phyloP scores from a whole-genome alignment of 2,113 vertebrate genomes.

The Pseudolaguvia tuberculata region DNA sequence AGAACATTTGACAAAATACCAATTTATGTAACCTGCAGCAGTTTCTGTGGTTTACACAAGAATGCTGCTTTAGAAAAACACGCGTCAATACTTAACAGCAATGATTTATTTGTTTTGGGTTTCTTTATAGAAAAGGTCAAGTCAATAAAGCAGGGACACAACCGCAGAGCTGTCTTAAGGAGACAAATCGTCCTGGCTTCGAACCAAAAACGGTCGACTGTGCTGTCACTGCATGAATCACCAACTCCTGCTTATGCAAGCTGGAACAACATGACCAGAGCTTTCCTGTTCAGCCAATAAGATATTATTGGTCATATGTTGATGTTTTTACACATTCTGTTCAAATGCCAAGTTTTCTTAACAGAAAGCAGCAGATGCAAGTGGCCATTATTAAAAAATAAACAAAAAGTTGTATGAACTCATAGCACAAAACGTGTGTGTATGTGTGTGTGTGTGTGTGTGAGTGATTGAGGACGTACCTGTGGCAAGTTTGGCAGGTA shows the following conservation, averaged over 20 bases:
- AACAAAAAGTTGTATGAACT: too few relatives aligned
- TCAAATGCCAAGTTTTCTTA: too few relatives aligned
- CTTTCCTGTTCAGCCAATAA: too few relatives aligned
- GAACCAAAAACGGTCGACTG: background rate
- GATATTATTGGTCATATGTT: too few relatives aligned
- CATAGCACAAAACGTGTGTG: background rate
- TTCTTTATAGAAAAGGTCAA: background rate
- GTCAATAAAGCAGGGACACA: background rate
- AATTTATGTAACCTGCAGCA: constrained; percentile 70
- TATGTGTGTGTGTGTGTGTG: background rate
- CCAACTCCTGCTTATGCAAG: background rate
- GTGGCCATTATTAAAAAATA: too few relatives aligned
- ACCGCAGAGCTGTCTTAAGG: background rate
- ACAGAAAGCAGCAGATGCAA: too few relatives aligned
- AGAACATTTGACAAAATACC: constrained; percentile 58
- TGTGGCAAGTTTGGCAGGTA: constrained; percentile 47
- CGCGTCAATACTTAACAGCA: constrained; percentile 24
- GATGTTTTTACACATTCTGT: too few relatives aligned
- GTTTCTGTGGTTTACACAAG: constrained; percentile 68
- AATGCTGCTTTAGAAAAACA: constrained; percentile 63
- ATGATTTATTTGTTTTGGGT: too few relatives aligned
- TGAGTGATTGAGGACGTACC: constrained; percentile 46
- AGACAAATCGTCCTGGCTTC: background rate
- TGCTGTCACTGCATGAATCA: background rate
- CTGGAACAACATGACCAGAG: background rate